Evolutionary conservation across 64 coral and sea anemone genomes (phyloP).

Genomic region (Stylophora pistillata): DNA sequence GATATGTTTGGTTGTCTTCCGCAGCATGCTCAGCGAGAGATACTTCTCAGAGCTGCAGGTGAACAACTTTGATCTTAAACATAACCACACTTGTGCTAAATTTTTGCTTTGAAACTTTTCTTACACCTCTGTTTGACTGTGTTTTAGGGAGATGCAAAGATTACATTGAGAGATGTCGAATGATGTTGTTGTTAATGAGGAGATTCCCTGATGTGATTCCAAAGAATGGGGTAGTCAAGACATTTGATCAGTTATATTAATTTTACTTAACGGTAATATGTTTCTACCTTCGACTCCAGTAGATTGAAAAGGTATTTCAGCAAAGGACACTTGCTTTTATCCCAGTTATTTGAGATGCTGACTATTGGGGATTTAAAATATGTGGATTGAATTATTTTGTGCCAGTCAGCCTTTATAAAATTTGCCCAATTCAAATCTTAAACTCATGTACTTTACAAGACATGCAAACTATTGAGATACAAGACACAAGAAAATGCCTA

Average conservation of each 20-base stretch:
- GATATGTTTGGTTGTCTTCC: conserved; percentile 98
- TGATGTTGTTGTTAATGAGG: conserved; percentile 93
- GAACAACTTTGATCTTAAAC: neutral
- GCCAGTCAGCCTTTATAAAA: too few relatives aligned
- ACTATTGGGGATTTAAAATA: too few relatives aligned
- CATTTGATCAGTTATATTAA: neutral
- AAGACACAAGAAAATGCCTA: too few relatives aligned
- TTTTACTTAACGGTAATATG: too few relatives aligned
- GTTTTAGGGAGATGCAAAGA: conserved; percentile 83
- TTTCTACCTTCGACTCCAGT: too few relatives aligned
- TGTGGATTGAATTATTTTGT: too few relatives aligned
- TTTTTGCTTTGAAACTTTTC: neutral
- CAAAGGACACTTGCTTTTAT: too few relatives aligned
- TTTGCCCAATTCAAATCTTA: too few relatives aligned
- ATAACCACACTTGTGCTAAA: neutral
- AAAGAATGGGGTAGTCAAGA: conserved; percentile 88
- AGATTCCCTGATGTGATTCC: conserved; percentile 94
- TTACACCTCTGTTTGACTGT: neutral
- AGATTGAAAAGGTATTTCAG: too few relatives aligned
- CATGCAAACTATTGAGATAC: too few relatives aligned
- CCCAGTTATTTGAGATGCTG: too few relatives aligned
- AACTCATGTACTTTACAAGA: too few relatives aligned
- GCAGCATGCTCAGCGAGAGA: conserved; percentile 83
- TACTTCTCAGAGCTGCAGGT: conserved; percentile 92
- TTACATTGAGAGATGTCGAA: conserved; percentile 93